Evolutionary conservation across 2,888 invertebrate species (phyloP).

Genomic region (Masnerella sp.): DNA sequence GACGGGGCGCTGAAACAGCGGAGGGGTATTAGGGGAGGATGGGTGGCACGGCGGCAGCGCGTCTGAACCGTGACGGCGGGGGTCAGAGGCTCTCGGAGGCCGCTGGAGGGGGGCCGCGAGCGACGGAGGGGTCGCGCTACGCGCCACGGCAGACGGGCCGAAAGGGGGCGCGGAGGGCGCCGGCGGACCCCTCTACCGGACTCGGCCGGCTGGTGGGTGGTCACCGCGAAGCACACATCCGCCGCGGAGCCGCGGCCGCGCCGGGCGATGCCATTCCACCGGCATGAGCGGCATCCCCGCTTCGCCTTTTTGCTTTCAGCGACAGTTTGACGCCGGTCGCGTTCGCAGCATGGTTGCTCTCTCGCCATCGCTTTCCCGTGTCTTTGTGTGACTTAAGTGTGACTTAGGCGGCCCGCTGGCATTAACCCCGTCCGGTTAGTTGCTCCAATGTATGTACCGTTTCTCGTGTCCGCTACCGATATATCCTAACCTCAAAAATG

Average conservation of each 20-base stretch:
- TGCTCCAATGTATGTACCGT: neutral
- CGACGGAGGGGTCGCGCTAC: conserved; percentile 5
- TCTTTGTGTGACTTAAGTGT: conserved; percentile 38
- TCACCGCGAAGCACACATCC: conserved; percentile 55
- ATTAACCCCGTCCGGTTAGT: neutral
- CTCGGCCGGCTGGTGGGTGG: conserved; percentile 32
- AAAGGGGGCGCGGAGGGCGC: conserved; percentile 7
- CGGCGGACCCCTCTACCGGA: conserved; percentile 4
- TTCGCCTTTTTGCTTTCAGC: conserved; percentile 59
- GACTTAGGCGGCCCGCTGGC: neutral
- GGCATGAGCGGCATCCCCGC: conserved; percentile 58
- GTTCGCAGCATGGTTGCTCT: conserved; percentile 52
- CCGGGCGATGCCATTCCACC: conserved; percentile 60
- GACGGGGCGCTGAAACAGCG: too few relatives aligned
- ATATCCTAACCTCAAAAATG: conserved; percentile 38
- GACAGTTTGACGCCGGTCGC: conserved; percentile 60
- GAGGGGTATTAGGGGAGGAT: conserved; percentile 49
- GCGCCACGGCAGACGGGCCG: conserved; percentile 30
- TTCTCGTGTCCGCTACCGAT: neutral
- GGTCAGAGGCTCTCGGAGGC: conserved; percentile 35
- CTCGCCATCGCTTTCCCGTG: conserved; percentile 19
- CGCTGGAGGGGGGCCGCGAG: conserved; percentile 18
- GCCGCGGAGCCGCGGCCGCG: conserved; percentile 50
- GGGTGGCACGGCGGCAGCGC: conserved; percentile 55
- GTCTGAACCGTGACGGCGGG: conserved; percentile 55